phyloP scores from a whole-genome alignment of 2,797 vertebrate species.

The Alfaro cultratus region DNA sequence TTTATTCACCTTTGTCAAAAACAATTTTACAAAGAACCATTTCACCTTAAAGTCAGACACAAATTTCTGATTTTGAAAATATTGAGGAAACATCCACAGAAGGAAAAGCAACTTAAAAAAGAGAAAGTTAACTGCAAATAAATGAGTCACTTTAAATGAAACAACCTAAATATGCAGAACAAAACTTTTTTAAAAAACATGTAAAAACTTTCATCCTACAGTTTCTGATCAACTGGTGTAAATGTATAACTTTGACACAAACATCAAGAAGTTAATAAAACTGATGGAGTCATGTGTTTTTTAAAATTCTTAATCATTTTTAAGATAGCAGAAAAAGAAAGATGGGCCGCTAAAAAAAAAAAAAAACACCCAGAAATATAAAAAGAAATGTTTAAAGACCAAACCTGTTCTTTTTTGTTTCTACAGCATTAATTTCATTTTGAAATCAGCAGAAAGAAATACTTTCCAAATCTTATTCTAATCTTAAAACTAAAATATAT shows the following conservation, averaged over 20 bases:
- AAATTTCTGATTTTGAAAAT: neutral
- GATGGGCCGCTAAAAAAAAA: neutral
- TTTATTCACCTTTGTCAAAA: conserved; percentile 1
- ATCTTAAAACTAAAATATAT: neutral
- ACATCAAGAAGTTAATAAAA: neutral
- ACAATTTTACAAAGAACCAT: neutral
- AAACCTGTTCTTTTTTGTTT: neutral
- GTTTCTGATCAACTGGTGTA: neutral
- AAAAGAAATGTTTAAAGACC: neutral
- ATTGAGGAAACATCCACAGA: neutral
- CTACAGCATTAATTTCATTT: neutral
- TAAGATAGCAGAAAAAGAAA: neutral
- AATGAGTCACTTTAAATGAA: neutral
- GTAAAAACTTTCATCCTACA: neutral
- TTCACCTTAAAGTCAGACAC: neutral
- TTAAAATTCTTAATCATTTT: neutral
- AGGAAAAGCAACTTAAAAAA: neutral
- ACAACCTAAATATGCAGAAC: neutral
- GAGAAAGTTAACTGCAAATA: neutral
- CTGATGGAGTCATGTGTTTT: neutral
- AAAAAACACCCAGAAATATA: neutral
- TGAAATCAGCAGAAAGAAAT: conserved; percentile 17
- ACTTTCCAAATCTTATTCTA: neutral
- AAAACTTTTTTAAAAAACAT: neutral
- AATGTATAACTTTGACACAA: neutral